Conservation (phyloP, 37 sponge, comb jelly and placozoan genomes). For the Lycopodina hypogea region DNA sequence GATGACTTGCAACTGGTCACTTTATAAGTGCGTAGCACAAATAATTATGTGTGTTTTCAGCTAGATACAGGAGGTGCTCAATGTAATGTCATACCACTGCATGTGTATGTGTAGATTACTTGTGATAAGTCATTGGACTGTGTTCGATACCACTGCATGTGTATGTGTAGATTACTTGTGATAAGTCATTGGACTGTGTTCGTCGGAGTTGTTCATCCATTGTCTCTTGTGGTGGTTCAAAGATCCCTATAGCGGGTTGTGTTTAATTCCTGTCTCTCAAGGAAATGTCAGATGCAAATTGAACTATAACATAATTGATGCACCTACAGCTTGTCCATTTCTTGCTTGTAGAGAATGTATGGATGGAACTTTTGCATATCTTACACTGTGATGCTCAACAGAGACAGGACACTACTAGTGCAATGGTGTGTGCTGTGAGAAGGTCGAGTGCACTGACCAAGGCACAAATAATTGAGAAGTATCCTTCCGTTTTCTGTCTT, state of each 20-base stretch:
- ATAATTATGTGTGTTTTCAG: constrained; percentile 33
- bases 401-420: too few relatives aligned
- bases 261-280: neutral
- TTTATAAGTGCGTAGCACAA: constrained; percentile 31
- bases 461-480: constrained; percentile 5
- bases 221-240: too few relatives aligned
- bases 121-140: too few relatives aligned
- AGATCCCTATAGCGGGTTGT: constrained; percentile 7
- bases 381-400: too few relatives aligned
- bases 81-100: too few relatives aligned
- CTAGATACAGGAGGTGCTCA: constrained; percentile 42
- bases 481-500: constrained; percentile 12
- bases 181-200: too few relatives aligned
- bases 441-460: neutral
- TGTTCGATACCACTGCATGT: too few relatives aligned
- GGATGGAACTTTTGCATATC: neutral
- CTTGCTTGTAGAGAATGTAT: constrained; percentile 13
- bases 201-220: constrained; percentile 19
- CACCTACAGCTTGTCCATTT: neutral
- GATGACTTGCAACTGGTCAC: constrained; percentile 55
- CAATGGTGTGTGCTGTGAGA: constrained; percentile 34
- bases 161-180: neutral
- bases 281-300: neutral
- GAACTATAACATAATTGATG: constrained; percentile 5
- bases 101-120: too few relatives aligned